A percentile compares a stretch with the other conserved stretches of the same genome.
These are phyloP conservation scores for Mormyrops attenuatus DNA, from an alignment of 2,797 vertebrate genomes.

Conservation along the genomic window DNA sequence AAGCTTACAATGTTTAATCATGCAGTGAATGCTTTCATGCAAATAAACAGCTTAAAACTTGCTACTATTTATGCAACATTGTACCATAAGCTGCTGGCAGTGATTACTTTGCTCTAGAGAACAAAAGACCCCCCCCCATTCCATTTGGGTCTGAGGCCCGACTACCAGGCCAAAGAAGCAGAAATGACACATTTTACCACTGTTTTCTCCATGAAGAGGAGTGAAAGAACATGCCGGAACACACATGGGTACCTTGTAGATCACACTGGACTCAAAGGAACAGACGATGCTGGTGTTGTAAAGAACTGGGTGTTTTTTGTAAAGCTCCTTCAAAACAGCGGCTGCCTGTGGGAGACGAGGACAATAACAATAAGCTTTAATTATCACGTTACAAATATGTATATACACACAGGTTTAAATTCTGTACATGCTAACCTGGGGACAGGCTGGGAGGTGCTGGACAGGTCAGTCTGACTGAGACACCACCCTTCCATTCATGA, in stretches of 20 bases:
- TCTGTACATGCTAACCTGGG: neutral
- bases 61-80: neutral
- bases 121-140: neutral
- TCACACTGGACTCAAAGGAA: slow-evolving; percentile 88
- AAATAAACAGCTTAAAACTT: neutral
- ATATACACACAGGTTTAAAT: neutral
- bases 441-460: neutral
- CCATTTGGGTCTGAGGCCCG: neutral
- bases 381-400: neutral
- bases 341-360: slow-evolving; percentile 66
- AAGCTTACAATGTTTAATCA: neutral
- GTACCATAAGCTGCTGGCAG: neutral
- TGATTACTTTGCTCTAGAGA: neutral
- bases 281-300: slow-evolving; percentile 91
- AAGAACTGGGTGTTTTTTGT: slow-evolving; percentile 73
- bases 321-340: slow-evolving; percentile 71
- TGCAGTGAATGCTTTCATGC: neutral
- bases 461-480: neutral
- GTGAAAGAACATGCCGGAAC: neutral
- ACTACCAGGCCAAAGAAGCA: neutral
- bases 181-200: neutral
- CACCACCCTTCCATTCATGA: neutral
- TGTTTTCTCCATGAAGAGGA: neutral
- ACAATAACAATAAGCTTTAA: neutral
- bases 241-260: slow-evolving; percentile 77